These are phyloP conservation scores for Hippocampus mohnikei DNA, from an alignment of 2,113 vertebrate species.

Conservation along the genomic window DNA sequence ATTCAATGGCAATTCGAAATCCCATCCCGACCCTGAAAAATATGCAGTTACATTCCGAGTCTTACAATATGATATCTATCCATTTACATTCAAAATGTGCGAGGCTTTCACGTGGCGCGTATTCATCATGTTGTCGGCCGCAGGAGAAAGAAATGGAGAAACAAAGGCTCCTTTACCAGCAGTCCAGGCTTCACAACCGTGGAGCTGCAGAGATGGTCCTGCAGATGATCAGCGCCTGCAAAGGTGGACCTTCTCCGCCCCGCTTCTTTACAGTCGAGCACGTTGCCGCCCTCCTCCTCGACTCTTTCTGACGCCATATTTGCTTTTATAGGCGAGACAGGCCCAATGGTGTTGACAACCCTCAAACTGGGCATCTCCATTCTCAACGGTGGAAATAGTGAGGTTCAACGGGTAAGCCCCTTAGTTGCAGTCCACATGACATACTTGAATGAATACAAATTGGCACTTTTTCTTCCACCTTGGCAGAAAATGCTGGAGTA, in stretches of 20 bases:
- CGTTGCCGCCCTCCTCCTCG: background rate
- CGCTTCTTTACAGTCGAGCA: background rate
- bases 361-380: slow-evolving; percentile 93
- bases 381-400: slow-evolving; percentile 86
- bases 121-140: slow-evolving; percentile 29
- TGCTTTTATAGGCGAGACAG: slow-evolving; percentile 77
- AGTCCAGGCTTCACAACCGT: slow-evolving; percentile 85
- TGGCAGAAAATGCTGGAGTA: slow-evolving; percentile 94
- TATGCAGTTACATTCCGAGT: background rate
- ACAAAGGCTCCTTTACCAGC: slow-evolving; percentile 87
- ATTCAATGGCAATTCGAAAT: slow-evolving; percentile 1
- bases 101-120: background rate
- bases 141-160: slow-evolving; percentile 96
- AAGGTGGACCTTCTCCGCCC: slow-evolving; percentile 67
- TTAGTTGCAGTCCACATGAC: background rate
- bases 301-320: background rate
- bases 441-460: background rate
- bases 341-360: slow-evolving; percentile 90
- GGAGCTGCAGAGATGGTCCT: slow-evolving; percentile 92
- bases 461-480: background rate
- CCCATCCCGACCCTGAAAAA: background rate
- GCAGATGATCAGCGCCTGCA: slow-evolving; percentile 94
- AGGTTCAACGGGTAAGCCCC: slow-evolving; percentile 82
- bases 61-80: slow-evolving; percentile 16
- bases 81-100: slow-evolving; percentile 22